Percentiles rank a stretch among this genome's conserved stretches.
Evolutionary conservation across 2,113 vertebrate genomes (phyloP).

Genomic region (Nothocercus nigrocapillus): DNA sequence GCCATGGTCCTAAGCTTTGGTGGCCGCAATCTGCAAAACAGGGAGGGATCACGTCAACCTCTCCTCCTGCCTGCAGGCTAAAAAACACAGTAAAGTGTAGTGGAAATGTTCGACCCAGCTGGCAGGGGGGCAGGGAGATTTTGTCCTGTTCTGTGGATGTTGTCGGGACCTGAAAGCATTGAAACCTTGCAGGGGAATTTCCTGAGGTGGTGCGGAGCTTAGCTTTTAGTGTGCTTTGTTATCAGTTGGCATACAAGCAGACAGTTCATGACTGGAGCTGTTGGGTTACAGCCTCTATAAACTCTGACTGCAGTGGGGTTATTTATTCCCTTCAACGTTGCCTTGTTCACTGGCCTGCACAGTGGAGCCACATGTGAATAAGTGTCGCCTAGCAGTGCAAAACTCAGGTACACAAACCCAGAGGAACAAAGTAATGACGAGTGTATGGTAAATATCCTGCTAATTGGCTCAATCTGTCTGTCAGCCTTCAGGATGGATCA

Average conservation of each 20-base stretch:
- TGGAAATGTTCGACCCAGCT: neutral
- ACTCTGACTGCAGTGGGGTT: neutral
- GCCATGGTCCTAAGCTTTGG: neutral
- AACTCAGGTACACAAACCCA: neutral
- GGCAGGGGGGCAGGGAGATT: neutral
- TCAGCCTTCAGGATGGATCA: neutral
- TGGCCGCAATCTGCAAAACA: neutral
- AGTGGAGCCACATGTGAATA: neutral
- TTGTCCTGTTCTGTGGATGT: neutral
- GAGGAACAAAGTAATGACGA: neutral
- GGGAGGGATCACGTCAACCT: neutral
- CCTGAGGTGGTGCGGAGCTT: rapidly evolving
- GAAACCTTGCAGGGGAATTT: neutral
- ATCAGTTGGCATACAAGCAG: neutral
- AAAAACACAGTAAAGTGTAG: neutral
- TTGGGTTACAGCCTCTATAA: neutral
- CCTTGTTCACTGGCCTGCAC: neutral
- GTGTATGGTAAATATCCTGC: neutral
- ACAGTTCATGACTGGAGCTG: neutral
- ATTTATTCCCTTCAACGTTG: neutral
- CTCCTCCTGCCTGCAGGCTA: neutral
- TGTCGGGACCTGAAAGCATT: neutral
- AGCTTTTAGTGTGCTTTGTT: neutral
- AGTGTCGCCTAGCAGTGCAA: neutral
- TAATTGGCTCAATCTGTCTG: neutral